Base-by-base conservation (phyloP, 2,888 invertebrate species). In the Elgonia sp. region DNA sequence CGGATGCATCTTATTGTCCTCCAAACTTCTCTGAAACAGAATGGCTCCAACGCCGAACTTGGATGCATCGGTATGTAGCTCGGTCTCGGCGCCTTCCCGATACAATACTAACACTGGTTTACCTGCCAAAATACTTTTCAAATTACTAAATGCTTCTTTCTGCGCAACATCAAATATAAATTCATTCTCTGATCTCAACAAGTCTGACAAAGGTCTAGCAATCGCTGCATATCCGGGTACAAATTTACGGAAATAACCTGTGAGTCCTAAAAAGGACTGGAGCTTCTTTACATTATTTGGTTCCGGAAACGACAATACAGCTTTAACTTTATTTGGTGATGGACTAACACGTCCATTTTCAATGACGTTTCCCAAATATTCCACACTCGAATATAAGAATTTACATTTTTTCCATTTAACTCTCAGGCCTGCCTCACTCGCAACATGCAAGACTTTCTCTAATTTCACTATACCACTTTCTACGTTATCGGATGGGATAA, bases 1-100 rank as follows among this genome's bases (percentile, higher is more conserved):
- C 0, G 86, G 83, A 42, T 87, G 87, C 39, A 89, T 75, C 9
- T 72, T 21, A 0, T 46, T 16, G 14, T 87, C 88, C 18, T 67
- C 63, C 18, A 3, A 29, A 63, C 62, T 18, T 16, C 76, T 60
- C 39, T 67, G 55, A 3, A 62, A 18, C 0, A 88, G 16, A 18
- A 88, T 73, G 0, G 88, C 82, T 14, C 82, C 77, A 3, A 63
- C 55, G 16, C 85, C 77, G 0, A 81, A 0, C 1, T 50, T 69
- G 16, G 57, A 87, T 0, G 84, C 82, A 18, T 84, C 84, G 0
- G 84, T 89, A 18, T 87, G 82, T 0, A 89, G 14, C 18, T 87
- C 79, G 0, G 85, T 87, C 5, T 83, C 72, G 0, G 73, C 77
- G 42, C 8, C 29, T 0, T 7, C 14, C 4, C n/a, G 10, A 60